Percentiles rank a stretch among this genome's conserved stretches.
These are phyloP conservation scores for Leptoclinus maculatus DNA, from an alignment of 2,797 vertebrate genomes.

Conservation along the genomic window DNA sequence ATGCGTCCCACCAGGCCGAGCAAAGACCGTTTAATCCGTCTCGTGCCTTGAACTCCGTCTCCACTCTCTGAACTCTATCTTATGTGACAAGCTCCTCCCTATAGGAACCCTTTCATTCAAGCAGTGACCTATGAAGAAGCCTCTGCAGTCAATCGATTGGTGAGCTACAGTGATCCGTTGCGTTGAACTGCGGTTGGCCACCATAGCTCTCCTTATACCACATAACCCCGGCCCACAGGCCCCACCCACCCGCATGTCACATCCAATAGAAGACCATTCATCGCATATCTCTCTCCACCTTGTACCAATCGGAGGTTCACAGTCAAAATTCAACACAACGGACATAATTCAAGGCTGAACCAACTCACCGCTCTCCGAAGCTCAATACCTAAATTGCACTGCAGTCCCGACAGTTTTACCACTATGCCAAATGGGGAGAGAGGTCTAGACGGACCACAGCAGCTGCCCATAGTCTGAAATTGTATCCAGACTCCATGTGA, in stretches of 20 bases:
- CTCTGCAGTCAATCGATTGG: slow-evolving; percentile 15
- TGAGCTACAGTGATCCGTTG: not conserved
- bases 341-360: not conserved
- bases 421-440: slow-evolving; percentile 24
- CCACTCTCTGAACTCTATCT: slow-evolving; percentile 15
- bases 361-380: not conserved
- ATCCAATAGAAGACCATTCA: not conserved
- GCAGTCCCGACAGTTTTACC: slow-evolving; percentile 33
- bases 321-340: not conserved
- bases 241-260: not conserved
- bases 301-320: not conserved
- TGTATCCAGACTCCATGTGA: slow-evolving; percentile 26
- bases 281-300: not conserved
- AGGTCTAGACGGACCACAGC: slow-evolving; percentile 13
- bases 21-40: slow-evolving; percentile 43
- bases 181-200: slow-evolving; percentile 15
- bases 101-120: slow-evolving; percentile 29
- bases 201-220: not conserved
- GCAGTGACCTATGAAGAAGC: slow-evolving; percentile 32
- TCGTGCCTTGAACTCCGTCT: slow-evolving; percentile 34
- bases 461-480: slow-evolving; percentile 57
- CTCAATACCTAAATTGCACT: slow-evolving; percentile 17
- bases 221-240: not conserved
- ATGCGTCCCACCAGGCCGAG: slow-evolving; percentile 40
- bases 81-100: slow-evolving; percentile 62